Evolutionary conservation across 2,888 invertebrate species (phyloP).

Genomic region (Helleia helle): DNA sequence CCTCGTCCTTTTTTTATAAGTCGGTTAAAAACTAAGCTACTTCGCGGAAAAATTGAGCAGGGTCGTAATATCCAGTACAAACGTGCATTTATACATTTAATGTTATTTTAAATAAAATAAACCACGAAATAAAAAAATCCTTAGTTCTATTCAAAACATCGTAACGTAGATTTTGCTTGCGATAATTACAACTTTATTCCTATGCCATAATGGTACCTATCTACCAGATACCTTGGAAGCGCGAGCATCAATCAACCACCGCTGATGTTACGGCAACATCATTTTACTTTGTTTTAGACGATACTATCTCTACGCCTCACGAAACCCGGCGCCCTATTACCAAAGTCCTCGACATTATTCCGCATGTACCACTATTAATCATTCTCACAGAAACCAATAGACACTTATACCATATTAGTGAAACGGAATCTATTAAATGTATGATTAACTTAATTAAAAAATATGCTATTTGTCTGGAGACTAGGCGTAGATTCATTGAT

Average conservation of each 20-base stretch:
- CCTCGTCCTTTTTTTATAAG: too few relatives aligned
- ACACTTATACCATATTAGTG: conserved; percentile 14
- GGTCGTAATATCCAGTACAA: too few relatives aligned
- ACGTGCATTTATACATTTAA: too few relatives aligned
- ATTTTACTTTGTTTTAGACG: conserved; percentile 19
- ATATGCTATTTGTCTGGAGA: conserved; percentile 16
- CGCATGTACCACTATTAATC: conserved; percentile 5
- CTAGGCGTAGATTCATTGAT: conserved; percentile 11
- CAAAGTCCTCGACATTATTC: conserved; percentile 2
- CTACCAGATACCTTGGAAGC: conserved; percentile 12
- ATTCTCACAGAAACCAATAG: conserved; percentile 14
- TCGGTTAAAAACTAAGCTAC: too few relatives aligned
- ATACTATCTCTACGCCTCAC: conserved; percentile 19
- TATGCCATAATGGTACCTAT: conserved; percentile 20
- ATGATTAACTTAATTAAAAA: conserved; percentile 15
- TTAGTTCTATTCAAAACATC: neutral
- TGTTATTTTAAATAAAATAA: too few relatives aligned
- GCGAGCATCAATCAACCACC: conserved; percentile 17
- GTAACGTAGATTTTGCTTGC: neutral
- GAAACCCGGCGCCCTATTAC: conserved; percentile 15
- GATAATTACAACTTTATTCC: conserved; percentile 7
- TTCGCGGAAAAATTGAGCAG: too few relatives aligned
- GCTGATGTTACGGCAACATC: conserved; percentile 14
- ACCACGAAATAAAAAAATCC: too few relatives aligned
- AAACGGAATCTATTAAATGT: conserved; percentile 14